Evolutionary conservation across 2,888 invertebrate genomes (phyloP), one percentile per base, ranked within the genome.

Genomic region (Drosophila pegasa): DNA sequence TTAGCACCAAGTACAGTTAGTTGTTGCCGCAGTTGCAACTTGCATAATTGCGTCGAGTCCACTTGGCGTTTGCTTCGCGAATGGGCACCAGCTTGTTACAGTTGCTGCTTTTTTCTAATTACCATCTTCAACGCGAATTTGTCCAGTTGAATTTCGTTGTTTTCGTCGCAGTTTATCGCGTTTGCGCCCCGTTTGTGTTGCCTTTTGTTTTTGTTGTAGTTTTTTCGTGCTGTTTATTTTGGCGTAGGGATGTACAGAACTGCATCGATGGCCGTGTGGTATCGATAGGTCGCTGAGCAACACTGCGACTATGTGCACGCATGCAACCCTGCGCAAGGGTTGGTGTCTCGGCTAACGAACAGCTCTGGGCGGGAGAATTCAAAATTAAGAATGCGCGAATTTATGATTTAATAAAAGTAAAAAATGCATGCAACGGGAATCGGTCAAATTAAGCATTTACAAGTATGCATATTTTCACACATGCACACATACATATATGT

Each of bases 11-110:
- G 87, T 90, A 89, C 85, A 88, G 87, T 90, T 85, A 63, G 71
- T 57, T 70, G 51, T 62, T 78, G 73, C 73, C 66, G 69, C 60
- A 31, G 56, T 41, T 72, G 72, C 80, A 80, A 77, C 85, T 88
- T 83, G 84, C 89, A 88, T 87, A 89, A 89, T 89, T 86, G 80
- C 74, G 62, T 69, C 51, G 43, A 51, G 59, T 62, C 38, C 61
- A 31, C 47, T 37, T 29, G 10, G 10, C 29, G 14, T 31, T n/a
- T 14, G 27, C 7, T 37, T 16, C 7, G 12, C 9, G 2, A 20
- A 8, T n/a, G 33, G 4, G 10, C 18, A 14, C 9, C 9, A 14
- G 27, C 27, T 45, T 9, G 16, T 14, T 47, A 52, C 8, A 33
- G n/a, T 18, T 47, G 27, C 12, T 35, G 18, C 35, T 50, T n/a